Conservation (phyloP, 64 coral and sea anemone species). For the Catalaphyllia jardinei region DNA sequence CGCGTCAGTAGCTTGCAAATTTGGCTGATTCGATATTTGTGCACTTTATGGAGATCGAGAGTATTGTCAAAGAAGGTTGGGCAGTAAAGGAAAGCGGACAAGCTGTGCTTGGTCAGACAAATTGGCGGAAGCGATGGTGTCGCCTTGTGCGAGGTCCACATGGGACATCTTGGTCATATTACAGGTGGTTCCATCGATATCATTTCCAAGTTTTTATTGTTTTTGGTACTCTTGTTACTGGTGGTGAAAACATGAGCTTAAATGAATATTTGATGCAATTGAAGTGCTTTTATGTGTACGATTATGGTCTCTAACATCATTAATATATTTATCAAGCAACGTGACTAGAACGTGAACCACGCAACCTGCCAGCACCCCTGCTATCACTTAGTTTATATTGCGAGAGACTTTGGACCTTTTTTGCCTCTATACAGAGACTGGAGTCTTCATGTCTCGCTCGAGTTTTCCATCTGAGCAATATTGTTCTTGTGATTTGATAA, state of each 20-base stretch:
- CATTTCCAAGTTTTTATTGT: neutral
- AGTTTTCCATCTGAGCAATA: neutral
- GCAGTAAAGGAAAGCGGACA: constrained; percentile 93
- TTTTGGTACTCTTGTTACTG: neutral
- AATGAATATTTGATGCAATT: constrained; percentile 14
- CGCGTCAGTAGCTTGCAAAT: neutral
- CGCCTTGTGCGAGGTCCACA: constrained; percentile 49
- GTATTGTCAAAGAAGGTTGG: constrained; percentile 93
- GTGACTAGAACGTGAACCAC: neutral
- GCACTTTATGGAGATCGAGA: neutral
- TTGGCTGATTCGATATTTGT: neutral
- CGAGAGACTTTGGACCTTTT: neutral
- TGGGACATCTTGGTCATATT: constrained; percentile 77
- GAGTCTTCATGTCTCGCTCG: neutral
- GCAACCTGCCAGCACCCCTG: neutral
- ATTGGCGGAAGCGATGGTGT: constrained; percentile 88
- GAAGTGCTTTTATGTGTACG: neutral
- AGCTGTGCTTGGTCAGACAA: constrained; percentile 86
- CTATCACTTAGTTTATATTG: neutral
- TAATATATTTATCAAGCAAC: neutral
- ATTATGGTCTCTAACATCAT: neutral
- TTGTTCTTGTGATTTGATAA: constrained; percentile 23
- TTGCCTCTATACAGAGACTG: neutral
- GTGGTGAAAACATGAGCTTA: neutral
- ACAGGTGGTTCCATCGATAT: constrained; percentile 52